A percentile compares a stretch with the other conserved stretches of the same genome.
Conservation (phyloP, 92 coral and sea anemone genomes). For the Epizoanthus ramosus region DNA sequence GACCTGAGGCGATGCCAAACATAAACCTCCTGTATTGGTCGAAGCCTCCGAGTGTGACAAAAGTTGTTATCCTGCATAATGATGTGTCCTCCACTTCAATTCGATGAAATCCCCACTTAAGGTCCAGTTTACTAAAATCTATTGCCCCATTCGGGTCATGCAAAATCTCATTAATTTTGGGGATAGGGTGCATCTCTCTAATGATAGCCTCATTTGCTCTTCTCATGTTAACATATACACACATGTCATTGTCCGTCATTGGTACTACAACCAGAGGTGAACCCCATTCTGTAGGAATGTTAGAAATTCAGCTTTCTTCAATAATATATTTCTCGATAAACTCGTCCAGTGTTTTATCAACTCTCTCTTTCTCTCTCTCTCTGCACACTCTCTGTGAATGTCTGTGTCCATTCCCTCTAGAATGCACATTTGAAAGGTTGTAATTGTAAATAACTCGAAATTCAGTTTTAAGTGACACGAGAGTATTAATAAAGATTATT, state of each 20-base stretch:
- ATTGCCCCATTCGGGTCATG: too few relatives aligned
- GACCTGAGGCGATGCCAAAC: slow-evolving; percentile 42
- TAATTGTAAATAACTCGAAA: slow-evolving; percentile 52
- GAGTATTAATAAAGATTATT: too few relatives aligned
- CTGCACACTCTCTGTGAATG: slow-evolving; percentile 34
- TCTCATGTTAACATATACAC: slow-evolving; percentile 1
- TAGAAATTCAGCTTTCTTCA: slow-evolving; percentile 47
- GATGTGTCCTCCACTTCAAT: slow-evolving; percentile 41
- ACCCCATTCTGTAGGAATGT: slow-evolving; percentile 50
- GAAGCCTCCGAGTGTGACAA: slow-evolving; percentile 11
- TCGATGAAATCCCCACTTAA: slow-evolving; percentile 38
- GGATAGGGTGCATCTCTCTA: slow-evolving; percentile 56
- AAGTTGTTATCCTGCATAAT: slow-evolving; percentile 18
- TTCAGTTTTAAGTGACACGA: slow-evolving; percentile 34
- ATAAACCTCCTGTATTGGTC: slow-evolving; percentile 46
- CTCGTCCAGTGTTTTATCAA: slow-evolving; percentile 49
- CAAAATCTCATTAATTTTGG: slow-evolving; percentile 50
- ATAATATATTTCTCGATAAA: slow-evolving; percentile 41
- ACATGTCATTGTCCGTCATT: slow-evolving; percentile 18
- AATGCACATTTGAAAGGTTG: slow-evolving; percentile 17
- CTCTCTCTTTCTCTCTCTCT: slow-evolving; percentile 43
- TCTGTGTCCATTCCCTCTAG: slow-evolving; percentile 52
- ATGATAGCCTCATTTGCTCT: slow-evolving; percentile 46
- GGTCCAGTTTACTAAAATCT: too few relatives aligned
- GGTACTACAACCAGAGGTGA: slow-evolving; percentile 50